These are phyloP conservation scores for Nemapogon koenigi DNA, from an alignment of 2,888 invertebrate genomes.

Conservation along the genomic window DNA sequence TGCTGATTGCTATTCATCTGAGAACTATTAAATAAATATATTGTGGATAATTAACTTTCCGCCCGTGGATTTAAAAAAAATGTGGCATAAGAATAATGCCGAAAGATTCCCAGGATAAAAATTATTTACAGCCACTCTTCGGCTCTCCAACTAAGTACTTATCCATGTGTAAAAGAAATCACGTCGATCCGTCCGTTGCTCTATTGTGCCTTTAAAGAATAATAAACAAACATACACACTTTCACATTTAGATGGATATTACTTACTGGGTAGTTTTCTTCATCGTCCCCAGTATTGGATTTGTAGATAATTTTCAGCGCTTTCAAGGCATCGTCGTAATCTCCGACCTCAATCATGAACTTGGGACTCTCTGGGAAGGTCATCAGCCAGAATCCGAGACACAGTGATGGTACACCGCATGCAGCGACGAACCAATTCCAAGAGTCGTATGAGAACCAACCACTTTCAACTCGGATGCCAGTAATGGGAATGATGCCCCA, in stretches of 20 bases:
- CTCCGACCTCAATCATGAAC: constrained; percentile 80
- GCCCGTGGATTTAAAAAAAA: too few relatives aligned
- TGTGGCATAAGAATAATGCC: too few relatives aligned
- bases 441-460: constrained; percentile 72
- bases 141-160: too few relatives aligned
- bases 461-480: constrained; percentile 63
- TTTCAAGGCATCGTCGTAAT: constrained; percentile 75
- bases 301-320: constrained; percentile 73
- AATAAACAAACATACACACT: background rate
- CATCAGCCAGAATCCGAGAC: constrained; percentile 74
- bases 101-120: too few relatives aligned
- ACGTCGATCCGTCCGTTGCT: too few relatives aligned
- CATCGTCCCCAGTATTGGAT: constrained; percentile 74
- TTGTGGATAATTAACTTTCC: too few relatives aligned
- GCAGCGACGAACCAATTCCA: constrained; percentile 84
- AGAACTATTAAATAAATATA: too few relatives aligned
- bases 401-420: constrained; percentile 73
- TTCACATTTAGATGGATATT: background rate
- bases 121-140: too few relatives aligned
- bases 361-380: constrained; percentile 84
- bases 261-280: constrained; percentile 75
- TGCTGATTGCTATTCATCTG: too few relatives aligned
- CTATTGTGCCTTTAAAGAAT: too few relatives aligned
- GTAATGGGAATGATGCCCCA: constrained; percentile 79
- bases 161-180: too few relatives aligned